Base-by-base conservation (phyloP, 2,888 invertebrate species). In the Cheilosia soror region DNA sequence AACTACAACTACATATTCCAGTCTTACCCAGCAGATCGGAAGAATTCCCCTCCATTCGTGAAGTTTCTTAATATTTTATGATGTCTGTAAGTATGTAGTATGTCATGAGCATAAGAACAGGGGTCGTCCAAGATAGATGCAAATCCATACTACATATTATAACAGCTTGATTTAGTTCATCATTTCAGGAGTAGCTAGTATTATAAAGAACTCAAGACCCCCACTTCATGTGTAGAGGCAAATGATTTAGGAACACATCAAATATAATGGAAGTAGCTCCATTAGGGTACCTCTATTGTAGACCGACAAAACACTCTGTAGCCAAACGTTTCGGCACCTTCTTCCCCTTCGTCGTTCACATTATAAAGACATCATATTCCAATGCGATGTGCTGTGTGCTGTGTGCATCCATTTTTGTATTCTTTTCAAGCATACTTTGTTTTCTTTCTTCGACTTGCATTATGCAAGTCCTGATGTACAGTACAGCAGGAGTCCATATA, bases 291-390 rank as follows among this genome's bases (percentile, higher is more conserved):
- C 72, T n/a, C 65, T 37, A 40, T 20, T 57, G 60, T 66, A 11
- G 73, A 62, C 29, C 37, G 29, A 13, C 29, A 58, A 42, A 78
- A 78, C 58, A 29, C 7, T 33, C 58, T 49, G 15, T n/a, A 42
- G 33, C 51, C 37, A 65, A 60, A 68, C 65, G 31, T 57, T 57
- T 71, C 60, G 55, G 62, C 65, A 37, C 55, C 65, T 47, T 7
- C 5, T 47, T 42, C 15, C 5, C 6, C n/a, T 31, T 37, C 55
- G 51, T 40, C 33, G 58, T 53, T 25, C 68, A 75, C 83, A 84
- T 79, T 79, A 79, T 84, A 84, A 84, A 79, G 79, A 79, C 69
- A 84, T 84, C 79, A 79, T 69, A 69, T 65, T 47, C 79, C 63
- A 73, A 73, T 63, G 57, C 7, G 31, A 13, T 27, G 27, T 51